Evolutionary conservation across 2,888 invertebrate species (phyloP), one percentile per base, ranked within the genome.

Genomic region (Oscheius myriophilus): DNA sequence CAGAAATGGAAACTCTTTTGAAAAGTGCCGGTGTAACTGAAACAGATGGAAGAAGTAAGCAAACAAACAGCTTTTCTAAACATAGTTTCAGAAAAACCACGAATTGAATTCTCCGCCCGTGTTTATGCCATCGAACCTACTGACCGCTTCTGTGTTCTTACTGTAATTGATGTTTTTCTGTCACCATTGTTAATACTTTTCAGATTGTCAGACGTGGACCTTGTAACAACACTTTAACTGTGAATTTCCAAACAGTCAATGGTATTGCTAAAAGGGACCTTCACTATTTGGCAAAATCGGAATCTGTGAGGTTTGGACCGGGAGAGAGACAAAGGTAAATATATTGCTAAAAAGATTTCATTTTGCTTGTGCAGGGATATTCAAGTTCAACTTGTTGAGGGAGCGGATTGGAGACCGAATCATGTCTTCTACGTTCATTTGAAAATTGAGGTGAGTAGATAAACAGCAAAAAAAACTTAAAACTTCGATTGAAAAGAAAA

Each of bases 381-480:
- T 41, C 42, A 85, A 33, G 87, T 90, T 1, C 88, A 89, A 72
- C 89, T 91, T 69, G 87, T 90, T 11, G 75, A 77, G 69, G 90
- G 90, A 76, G 89, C 89, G 69, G 89, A 90, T 71, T 91, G 90
- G 90, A 90, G 90, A 84, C 90, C 90, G 0, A 90, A 90, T 81
- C 90, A 90, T 84, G 90, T 90, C 72, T 91, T 91, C 86, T 90
- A 90, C 84, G 88, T 90, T 25, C 89, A 90, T 78, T 81, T 91
- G 61, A 87, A 87, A 61, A 69, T 78, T 43, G 86, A 85, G 72
- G 76, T 72, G 18, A n/a, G n/a, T 4, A 2, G 4, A 26, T 12
- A 25, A 6, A 9, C 14, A 55, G n/a, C n/a, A n/a, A n/a, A n/a
- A n/a, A n/a, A n/a, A n/a, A n/a, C n/a, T n/a, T n/a, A n/a, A n/a